Conservation (phyloP, 2,113 vertebrate species). For the Hemichromis elongatus region DNA sequence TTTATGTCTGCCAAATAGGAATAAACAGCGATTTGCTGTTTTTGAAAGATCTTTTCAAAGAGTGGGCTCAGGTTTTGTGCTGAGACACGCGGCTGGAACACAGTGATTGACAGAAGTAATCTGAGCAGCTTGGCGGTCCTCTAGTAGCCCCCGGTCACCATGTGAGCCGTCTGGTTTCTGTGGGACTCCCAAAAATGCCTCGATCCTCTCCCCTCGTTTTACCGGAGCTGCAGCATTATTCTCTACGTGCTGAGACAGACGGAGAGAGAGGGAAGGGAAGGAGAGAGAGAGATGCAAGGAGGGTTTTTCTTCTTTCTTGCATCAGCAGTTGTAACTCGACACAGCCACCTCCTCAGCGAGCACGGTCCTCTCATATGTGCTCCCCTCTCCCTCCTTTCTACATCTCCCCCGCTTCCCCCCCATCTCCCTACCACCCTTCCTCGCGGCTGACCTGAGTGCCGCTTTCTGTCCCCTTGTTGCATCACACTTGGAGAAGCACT, state of each 20-base stretch:
- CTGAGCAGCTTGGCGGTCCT: slow-evolving; percentile 36
- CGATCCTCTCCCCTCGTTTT: background rate
- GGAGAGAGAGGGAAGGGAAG: background rate
- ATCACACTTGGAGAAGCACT: slow-evolving; percentile 37
- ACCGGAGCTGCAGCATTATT: slow-evolving; percentile 13
- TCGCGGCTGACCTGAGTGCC: slow-evolving; percentile 11
- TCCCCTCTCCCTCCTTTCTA: background rate
- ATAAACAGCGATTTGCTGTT: slow-evolving; percentile 32
- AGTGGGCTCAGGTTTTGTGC: slow-evolving; percentile 25
- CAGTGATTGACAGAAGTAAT: slow-evolving; percentile 56
- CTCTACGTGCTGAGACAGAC: slow-evolving; percentile 19
- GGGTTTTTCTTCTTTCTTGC: slow-evolving; percentile 54
- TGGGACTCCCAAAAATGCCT: slow-evolving; percentile 25
- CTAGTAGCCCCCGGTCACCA: slow-evolving; percentile 17
- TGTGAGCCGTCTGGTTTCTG: slow-evolving; percentile 17
- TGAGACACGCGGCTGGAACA: background rate
- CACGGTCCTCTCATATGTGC: background rate
- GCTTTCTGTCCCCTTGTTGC: slow-evolving; percentile 53
- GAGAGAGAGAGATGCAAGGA: background rate
- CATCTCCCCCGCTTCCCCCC: background rate
- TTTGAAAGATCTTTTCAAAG: slow-evolving; percentile 33
- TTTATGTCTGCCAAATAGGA: slow-evolving; percentile 22
- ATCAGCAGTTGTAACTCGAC: slow-evolving; percentile 55
- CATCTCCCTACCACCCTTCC: background rate
- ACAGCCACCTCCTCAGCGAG: slow-evolving; percentile 25